Conservation (phyloP, 2,888 invertebrate species). For the Philopedon plagiatum region DNA sequence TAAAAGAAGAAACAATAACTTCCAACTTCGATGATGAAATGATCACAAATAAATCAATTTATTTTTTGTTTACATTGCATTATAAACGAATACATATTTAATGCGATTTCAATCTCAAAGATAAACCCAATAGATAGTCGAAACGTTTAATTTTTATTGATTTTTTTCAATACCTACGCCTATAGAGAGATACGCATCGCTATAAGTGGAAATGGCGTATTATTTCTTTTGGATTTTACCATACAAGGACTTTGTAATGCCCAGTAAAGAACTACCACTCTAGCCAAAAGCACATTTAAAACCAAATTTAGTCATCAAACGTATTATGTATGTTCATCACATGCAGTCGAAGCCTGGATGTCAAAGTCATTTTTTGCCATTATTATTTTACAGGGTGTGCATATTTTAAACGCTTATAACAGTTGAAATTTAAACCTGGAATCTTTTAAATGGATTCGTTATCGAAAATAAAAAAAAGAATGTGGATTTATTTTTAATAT, state of each 20-base stretch:
- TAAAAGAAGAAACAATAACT: not conserved
- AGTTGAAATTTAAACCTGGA: not conserved
- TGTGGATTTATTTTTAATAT: no score
- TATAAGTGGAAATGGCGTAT: constrained; percentile 36
- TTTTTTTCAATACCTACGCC: constrained; percentile 35
- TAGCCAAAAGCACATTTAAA: constrained; percentile 41
- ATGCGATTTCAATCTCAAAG: constrained; percentile 26
- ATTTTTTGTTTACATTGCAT: not conserved
- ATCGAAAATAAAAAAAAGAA: no score
- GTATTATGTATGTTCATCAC: constrained; percentile 42
- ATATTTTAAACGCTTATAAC: not conserved
- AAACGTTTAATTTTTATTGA: constrained; percentile 28
- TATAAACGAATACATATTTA: constrained; percentile 18
- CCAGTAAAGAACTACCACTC: constrained; percentile 32
- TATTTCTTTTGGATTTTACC: constrained; percentile 41
- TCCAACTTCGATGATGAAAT: not conserved
- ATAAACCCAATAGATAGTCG: constrained; percentile 39
- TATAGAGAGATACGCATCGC: constrained; percentile 24
- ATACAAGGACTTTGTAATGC: constrained; percentile 33
- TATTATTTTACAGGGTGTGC: constrained; percentile 20
- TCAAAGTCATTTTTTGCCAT: constrained; percentile 35
- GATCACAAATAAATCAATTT: not conserved
- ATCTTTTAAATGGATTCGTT: no score
- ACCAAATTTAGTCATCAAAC: constrained; percentile 43
- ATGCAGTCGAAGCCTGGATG: constrained; percentile 38